phyloP scores from a whole-genome alignment of 37 sponge, comb jelly and placozoan species.

The Halichondria panicea region DNA sequence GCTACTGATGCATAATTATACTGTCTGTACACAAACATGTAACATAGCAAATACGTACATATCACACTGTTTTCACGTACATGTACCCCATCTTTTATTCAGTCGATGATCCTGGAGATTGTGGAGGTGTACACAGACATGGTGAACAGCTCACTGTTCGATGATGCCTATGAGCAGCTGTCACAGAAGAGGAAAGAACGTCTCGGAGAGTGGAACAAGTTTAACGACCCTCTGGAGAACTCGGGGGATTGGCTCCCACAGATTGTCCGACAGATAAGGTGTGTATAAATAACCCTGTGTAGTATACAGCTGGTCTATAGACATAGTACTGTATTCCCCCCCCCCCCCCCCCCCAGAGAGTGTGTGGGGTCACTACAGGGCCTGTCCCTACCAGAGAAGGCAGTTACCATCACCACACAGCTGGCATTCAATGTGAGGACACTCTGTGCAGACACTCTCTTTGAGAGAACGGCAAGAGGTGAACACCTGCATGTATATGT shows the following conservation, averaged over 20 bases:
- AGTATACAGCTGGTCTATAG: neutral
- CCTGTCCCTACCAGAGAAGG: slow-evolving; percentile 42
- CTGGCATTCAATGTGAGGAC: slow-evolving; percentile 56
- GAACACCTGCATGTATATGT: neutral
- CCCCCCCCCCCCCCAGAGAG: slow-evolving; percentile 21
- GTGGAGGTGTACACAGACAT: slow-evolving; percentile 81
- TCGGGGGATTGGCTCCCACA: slow-evolving; percentile 84
- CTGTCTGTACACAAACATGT: no score
- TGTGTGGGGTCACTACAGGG: slow-evolving; percentile 53
- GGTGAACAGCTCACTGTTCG: slow-evolving; percentile 78
- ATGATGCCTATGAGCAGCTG: slow-evolving; percentile 41
- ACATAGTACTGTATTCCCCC: neutral
- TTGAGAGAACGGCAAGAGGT: slow-evolving; percentile 71
- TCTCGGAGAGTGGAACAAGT: slow-evolving; percentile 73
- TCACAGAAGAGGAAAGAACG: slow-evolving; percentile 35
- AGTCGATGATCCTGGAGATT: slow-evolving; percentile 62
- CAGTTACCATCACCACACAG: slow-evolving; percentile 14
- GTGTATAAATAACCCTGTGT: neutral
- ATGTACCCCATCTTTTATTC: neutral
- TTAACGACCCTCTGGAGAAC: slow-evolving; percentile 65
- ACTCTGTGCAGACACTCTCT: slow-evolving; percentile 68
- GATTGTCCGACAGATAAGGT: slow-evolving; percentile 78
- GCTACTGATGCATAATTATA: no score
- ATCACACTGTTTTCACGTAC: no score
- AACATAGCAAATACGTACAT: no score